Conservation (phyloP, 64 coral and sea anemone genomes). For the Pocillopora damicornis region DNA sequence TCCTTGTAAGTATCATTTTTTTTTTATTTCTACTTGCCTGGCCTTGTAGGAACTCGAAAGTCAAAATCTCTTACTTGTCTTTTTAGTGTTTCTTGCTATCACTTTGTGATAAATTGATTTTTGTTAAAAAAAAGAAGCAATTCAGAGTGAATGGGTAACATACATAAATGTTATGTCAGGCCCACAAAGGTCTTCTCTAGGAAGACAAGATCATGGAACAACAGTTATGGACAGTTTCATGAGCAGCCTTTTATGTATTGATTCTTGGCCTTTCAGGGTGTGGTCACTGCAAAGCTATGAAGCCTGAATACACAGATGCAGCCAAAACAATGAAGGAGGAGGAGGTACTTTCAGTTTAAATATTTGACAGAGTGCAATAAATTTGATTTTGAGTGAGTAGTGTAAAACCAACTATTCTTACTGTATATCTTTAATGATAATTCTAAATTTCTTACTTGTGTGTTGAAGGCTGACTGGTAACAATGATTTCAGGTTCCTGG, state of each 20-base stretch:
- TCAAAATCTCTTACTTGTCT: no score
- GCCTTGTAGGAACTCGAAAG: no score
- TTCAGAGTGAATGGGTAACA: no score
- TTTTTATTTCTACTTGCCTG: not conserved
- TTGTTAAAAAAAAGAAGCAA: no score
- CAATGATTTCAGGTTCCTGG: slow-evolving; percentile 52
- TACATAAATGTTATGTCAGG: no score
- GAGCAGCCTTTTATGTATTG: not conserved
- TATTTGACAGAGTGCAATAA: no score
- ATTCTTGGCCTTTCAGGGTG: slow-evolving; percentile 65
- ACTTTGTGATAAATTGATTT: no score
- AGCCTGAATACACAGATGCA: slow-evolving; percentile 94
- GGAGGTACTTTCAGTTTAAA: slow-evolving; percentile 39
- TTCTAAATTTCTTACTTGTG: not conserved
- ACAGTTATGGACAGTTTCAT: not conserved
- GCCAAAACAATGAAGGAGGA: slow-evolving; percentile 90
- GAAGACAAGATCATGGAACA: not conserved
- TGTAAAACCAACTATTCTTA: not conserved
- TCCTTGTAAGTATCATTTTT: slow-evolving; percentile 81
- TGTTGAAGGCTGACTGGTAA: not conserved
- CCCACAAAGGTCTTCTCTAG: no score
- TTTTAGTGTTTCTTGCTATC: no score
- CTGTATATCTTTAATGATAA: not conserved
- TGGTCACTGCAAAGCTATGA: slow-evolving; percentile 99
- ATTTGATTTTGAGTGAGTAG: not conserved